These are phyloP conservation scores for Meloidogyne exigua DNA, from an alignment of 1,140 invertebrate species.

Conservation along the genomic window DNA sequence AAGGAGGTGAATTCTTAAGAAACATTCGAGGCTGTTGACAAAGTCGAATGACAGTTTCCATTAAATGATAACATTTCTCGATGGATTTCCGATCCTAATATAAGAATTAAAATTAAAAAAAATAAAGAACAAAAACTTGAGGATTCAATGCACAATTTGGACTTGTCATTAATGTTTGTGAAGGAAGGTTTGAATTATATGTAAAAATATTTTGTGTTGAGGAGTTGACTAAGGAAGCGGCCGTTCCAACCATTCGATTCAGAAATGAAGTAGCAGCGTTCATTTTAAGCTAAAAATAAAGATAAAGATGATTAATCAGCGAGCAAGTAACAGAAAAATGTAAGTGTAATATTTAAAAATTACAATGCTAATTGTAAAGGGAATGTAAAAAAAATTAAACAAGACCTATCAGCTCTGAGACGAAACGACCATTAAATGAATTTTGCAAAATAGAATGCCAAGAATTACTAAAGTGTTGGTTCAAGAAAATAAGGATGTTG, in stretches of 20 bases:
- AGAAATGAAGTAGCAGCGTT: conserved; percentile 21
- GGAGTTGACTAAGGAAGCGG: conserved; percentile 18
- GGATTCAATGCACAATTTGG: conserved; percentile 20
- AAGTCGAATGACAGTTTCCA: conserved; percentile 73
- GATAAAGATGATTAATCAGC: neutral
- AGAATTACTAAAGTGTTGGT: no score
- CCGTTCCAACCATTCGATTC: conserved; percentile 24
- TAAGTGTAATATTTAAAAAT: neutral
- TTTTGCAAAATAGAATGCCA: no score
- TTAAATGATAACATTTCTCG: conserved; percentile 54
- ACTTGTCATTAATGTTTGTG: conserved; percentile 19
- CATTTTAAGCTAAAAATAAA: neutral
- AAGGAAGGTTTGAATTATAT: conserved; percentile 8
- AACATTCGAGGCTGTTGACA: conserved; percentile 99
- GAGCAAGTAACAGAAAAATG: neutral
- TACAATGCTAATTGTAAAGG: neutral
- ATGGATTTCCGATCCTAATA: conserved; percentile 51
- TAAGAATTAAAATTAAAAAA: no score
- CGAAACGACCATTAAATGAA: no score
- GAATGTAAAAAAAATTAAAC: no score
- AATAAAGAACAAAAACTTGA: conserved; percentile 17
- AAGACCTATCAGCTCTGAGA: no score
- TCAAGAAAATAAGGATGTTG: no score
- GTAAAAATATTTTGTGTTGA: conserved; percentile 22
- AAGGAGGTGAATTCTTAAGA: conserved; percentile 97